Evolutionary conservation across 2,888 invertebrate genomes (phyloP), one percentile per base, ranked within the genome.

Genomic region (Tachystola acroxantha): DNA sequence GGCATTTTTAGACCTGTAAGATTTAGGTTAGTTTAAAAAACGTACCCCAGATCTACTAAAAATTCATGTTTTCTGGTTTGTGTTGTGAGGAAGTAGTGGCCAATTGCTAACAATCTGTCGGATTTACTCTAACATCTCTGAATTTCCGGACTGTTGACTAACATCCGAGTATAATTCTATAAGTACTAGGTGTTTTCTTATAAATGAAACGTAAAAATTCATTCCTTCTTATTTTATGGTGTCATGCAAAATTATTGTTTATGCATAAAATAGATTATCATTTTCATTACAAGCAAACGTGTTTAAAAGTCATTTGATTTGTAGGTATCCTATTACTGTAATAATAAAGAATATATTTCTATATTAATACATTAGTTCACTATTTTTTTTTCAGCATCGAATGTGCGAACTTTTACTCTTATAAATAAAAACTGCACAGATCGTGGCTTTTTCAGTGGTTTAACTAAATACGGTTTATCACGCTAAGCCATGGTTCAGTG

Each of bases 221-320:
- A 82, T 84, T 84, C 82, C 82, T 82, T 71, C 60, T 68, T 66
- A 67, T 66, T 74, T 24, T 77, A 75, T 67, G 64, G 3, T 71
- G 63, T 59, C 67, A 67, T 56, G 52, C 61, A 50, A 72, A 70
- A 66, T 70, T 71, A 55, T 67, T 66, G 63, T 68, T 57, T 57
- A 64, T 61, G 58, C 48, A 51, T 62, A 37, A 42, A 36, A 34
- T 36, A 38, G 37, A 16, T 42, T 41, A 50, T 58, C 41, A 47
- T 57, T 55, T 62, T 57, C 50, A 50, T 52, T 10, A 47, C 46
- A 46, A 43, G 46, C 51, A 55, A 40, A 37, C 26, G 41, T 53
- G 42, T 41, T 39, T 40, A 61, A 56, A 24, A 57, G 61, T 64
- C 59, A 57, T 52, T 54, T 59, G 51, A 53, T 67, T 61, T 67